Conservation (phyloP, 2,113 vertebrate species). For the Oryzias curvinotus region DNA sequence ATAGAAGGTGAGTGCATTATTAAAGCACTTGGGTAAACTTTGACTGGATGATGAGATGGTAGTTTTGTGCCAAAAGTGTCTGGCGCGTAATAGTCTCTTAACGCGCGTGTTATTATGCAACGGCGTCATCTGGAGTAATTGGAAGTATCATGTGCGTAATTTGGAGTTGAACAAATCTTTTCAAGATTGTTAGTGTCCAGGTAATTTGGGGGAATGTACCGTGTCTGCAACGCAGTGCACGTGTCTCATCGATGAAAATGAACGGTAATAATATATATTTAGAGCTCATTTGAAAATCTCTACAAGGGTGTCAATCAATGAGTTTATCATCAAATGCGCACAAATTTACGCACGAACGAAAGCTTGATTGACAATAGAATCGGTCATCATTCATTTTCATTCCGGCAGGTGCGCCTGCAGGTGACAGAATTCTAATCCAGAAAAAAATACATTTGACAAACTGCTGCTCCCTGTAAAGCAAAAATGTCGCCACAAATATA, state of each 20-base stretch:
- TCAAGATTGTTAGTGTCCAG: conserved; percentile 12
- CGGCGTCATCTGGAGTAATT: conserved; percentile 17
- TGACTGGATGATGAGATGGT: background rate
- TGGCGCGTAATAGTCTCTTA: background rate
- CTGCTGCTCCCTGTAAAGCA: conserved; percentile 24
- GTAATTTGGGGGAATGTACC: background rate
- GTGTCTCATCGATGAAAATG: conserved; percentile 1
- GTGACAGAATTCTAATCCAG: conserved; percentile 7
- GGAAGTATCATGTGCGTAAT: conserved; percentile 48
- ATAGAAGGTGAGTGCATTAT: conserved; percentile 66
- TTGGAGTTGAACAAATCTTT: conserved; percentile 21
- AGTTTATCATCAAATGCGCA: conserved; percentile 25
- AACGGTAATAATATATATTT: background rate
- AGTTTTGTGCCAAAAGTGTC: conserved; percentile 1
- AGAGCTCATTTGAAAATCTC: conserved; percentile 20
- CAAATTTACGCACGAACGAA: conserved; percentile 53
- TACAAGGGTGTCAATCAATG: conserved; percentile 32
- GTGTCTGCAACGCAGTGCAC: conserved; percentile 17
- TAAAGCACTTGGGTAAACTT: conserved; percentile 2
- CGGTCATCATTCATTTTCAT: background rate
- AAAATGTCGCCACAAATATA: conserved; percentile 14
- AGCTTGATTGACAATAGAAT: conserved; percentile 6
- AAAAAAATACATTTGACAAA: conserved; percentile 18
- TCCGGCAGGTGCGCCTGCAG: conserved; percentile 26
- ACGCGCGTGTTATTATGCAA: background rate